Evolutionary conservation across 1,140 invertebrate genomes (phyloP).

Genomic region (Orchestia grillus): DNA sequence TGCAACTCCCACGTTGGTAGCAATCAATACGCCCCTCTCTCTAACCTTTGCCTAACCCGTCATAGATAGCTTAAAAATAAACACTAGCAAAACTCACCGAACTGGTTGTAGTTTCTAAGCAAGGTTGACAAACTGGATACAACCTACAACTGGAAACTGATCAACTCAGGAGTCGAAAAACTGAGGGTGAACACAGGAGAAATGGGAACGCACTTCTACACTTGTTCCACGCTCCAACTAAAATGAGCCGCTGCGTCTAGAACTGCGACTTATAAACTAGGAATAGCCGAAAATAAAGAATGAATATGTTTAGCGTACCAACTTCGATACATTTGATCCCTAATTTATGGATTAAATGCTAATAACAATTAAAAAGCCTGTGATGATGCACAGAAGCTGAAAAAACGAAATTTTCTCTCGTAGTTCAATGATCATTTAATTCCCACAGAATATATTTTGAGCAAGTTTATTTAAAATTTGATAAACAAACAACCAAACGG

Average conservation of each 20-base stretch:
- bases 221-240: conserved; percentile 51
- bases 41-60: background rate
- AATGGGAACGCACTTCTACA: conserved; percentile 56
- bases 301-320: background rate
- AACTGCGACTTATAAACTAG: conserved; percentile 38
- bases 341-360: background rate
- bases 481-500: background rate
- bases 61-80: background rate
- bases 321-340: background rate
- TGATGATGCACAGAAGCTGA: background rate
- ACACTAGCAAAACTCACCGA: conserved; percentile 11
- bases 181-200: conserved; percentile 53
- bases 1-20: conserved; percentile 51
- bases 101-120: conserved; percentile 56
- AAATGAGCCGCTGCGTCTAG: conserved; percentile 50
- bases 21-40: conserved; percentile 53
- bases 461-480: background rate
- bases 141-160: conserved; percentile 41
- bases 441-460: background rate
- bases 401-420: background rate
- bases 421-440: background rate
- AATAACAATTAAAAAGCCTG: background rate
- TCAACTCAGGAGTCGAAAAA: conserved; percentile 56
- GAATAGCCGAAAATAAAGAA: conserved; percentile 31
- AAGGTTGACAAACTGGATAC: conserved; percentile 54